Base-by-base conservation (phyloP, 2,888 invertebrate genomes). In the Sarcophaga variegata region DNA sequence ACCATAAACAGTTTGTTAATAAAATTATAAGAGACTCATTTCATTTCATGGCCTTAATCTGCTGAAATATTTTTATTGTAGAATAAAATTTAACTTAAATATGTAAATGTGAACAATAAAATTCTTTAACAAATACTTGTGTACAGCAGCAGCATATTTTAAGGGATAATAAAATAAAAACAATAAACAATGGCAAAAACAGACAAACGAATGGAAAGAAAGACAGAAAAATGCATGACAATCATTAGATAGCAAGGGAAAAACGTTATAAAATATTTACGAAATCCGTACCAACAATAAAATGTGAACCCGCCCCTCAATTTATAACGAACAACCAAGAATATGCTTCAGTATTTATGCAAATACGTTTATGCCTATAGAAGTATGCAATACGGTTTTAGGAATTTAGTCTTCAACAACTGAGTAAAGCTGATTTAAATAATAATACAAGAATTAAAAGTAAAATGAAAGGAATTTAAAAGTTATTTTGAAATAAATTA, bases 281-380 rank as follows among this genome's bases (percentile, higher is more conserved):
- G 71, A 20, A 74, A 22, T 78, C 74, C 63, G n/a, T 47, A 49
- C 17, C 49, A 64, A 20, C n/a, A 45, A 71, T n/a, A 60, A 67
- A 54, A 45, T 4, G 25, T 20, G 37, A 54, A 17, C 17, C 0
- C 63, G 22, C 22, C 27, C n/a, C 5, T 4, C 10, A 27, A 54
- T 54, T 14, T 54, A 54, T 54, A 25, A 22, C 1, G 1, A 76
- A 71, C 79, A 71, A 60, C 71, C 47, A 75, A 79, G 59, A 74
- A 67, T 79, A 75, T 84, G 79, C 75, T 80, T 75, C 4, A 71
- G 64, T 80, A 66, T 71, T 74, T 60, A 54, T 72, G 14, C 64
- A 82, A 77, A 71, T 37, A 59, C 3, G 11, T 45, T 20, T 82
- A 45, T 66, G 64, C 64, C 70, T 71, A 59, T 59, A 76, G 25